phyloP scores from a whole-genome alignment of 2,113 vertebrate genomes.

The Cygnus buccinator region DNA sequence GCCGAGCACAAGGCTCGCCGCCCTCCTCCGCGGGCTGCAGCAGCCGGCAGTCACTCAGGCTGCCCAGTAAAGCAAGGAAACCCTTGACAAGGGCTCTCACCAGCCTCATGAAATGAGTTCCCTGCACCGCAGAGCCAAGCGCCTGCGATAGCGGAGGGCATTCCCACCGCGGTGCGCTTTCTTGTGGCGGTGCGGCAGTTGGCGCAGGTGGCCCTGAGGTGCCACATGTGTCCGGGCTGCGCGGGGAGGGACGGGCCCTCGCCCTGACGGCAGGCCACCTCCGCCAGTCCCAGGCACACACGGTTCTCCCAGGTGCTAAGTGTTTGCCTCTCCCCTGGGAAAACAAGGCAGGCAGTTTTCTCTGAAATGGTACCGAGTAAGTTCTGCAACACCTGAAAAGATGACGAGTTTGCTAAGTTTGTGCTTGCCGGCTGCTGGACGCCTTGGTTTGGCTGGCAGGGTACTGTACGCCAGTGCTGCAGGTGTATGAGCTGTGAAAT shows the following conservation, averaged over 20 bases:
- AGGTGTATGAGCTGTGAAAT: background rate
- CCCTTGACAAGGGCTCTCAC: background rate
- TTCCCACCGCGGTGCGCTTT: constrained; percentile 75
- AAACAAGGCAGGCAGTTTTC: background rate
- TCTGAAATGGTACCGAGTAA: background rate
- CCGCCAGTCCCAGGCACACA: background rate
- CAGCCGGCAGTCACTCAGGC: background rate
- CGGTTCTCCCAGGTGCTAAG: constrained; percentile 54
- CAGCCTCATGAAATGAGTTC: constrained; percentile 77
- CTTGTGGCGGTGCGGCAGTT: constrained; percentile 86
- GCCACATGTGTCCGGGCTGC: background rate
- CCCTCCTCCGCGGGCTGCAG: background rate
- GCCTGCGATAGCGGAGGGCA: constrained; percentile 74
- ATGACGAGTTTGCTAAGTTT: background rate
- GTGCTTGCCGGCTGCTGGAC: background rate
- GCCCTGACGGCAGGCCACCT: background rate
- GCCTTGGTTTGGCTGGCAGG: background rate
- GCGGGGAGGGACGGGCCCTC: background rate
- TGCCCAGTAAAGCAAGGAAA: background rate
- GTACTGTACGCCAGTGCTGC: rapidly evolving
- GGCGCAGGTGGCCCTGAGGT: constrained; percentile 76
- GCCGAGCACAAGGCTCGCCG: background rate
- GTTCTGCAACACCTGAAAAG: background rate
- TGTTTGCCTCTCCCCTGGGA: constrained; percentile 37
- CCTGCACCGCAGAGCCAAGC: constrained; percentile 68